phyloP scores from a whole-genome alignment of 2,888 invertebrate species.

The Brenthis ino region DNA sequence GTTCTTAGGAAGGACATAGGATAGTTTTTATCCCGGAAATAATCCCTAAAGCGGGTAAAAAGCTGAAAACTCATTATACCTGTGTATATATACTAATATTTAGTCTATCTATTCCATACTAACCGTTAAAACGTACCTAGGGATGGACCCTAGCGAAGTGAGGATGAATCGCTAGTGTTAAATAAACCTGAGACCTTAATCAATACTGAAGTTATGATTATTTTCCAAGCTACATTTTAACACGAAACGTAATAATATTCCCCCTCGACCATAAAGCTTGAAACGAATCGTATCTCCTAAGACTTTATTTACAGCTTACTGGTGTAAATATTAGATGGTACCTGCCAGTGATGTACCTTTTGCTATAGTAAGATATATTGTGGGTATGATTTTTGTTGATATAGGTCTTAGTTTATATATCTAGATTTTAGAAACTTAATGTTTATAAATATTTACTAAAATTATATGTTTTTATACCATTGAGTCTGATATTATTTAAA shows the following conservation, averaged over 20 bases:
- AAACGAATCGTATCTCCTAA: conserved; percentile 41
- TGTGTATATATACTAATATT: no score
- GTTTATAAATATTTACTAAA: no score
- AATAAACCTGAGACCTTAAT: not conserved
- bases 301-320: conserved; percentile 46
- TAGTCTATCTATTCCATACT: no score
- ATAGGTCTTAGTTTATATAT: not conserved
- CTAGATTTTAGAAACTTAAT: no score
- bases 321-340: conserved; percentile 16
- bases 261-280: conserved; percentile 40
- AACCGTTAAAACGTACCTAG: no score
- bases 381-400: not conserved
- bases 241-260: conserved; percentile 15
- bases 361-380: not conserved
- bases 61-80: no score
- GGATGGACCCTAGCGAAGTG: not conserved
- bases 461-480: not conserved
- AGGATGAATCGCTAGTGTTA: no score
- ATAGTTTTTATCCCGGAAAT: no score
- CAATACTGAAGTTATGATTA: conserved; percentile 3
- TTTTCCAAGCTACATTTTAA: conserved; percentile 11
- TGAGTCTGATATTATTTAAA: not conserved
- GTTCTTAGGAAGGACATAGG: no score
- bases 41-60: no score
- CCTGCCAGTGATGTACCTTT: not conserved